These are phyloP conservation scores for Eulimnadia texana DNA, from an alignment of 1,140 invertebrate species.

Conservation along the genomic window DNA sequence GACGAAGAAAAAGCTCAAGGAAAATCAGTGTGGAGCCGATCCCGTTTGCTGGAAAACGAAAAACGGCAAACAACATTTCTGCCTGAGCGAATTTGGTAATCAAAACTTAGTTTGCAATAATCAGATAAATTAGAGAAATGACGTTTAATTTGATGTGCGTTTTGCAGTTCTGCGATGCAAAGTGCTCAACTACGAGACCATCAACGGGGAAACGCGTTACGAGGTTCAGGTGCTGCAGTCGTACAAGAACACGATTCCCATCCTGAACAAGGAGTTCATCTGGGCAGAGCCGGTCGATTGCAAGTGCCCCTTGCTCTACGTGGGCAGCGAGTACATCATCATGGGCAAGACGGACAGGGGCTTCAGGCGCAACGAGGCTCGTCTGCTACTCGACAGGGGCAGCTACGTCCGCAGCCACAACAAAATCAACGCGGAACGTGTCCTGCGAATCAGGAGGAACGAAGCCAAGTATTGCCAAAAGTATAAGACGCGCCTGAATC, in stretches of 20 bases:
- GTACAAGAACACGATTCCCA: slow-evolving; percentile 20
- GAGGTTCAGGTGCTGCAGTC: slow-evolving; percentile 20
- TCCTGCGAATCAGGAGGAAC: slow-evolving; percentile 19
- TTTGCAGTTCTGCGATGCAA: slow-evolving; percentile 18
- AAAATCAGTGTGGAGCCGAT: not conserved
- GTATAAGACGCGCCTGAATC: slow-evolving; percentile 10
- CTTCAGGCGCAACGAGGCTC: slow-evolving; percentile 20
- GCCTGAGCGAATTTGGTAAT: slow-evolving; percentile 22
- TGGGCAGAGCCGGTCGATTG: slow-evolving; percentile 21
- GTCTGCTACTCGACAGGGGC: slow-evolving; percentile 18
- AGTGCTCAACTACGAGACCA: slow-evolving; percentile 18
- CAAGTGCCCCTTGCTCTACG: slow-evolving; percentile 16
- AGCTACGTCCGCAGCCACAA: slow-evolving; percentile 20
- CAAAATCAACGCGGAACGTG: slow-evolving; percentile 17
- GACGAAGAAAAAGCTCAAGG: slow-evolving; percentile 5
- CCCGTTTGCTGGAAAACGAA: slow-evolving; percentile 16
- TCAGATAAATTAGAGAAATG: too few species aligned
- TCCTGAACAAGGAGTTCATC: slow-evolving; percentile 19
- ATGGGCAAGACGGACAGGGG: slow-evolving; percentile 19
- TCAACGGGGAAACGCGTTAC: slow-evolving; percentile 21
- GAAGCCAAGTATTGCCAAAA: slow-evolving; percentile 20
- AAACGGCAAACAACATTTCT: slow-evolving; percentile 20
- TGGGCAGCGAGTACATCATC: slow-evolving; percentile 20
- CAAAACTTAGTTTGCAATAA: too few species aligned
- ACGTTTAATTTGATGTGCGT: not conserved